Evolutionary conservation across 2,888 invertebrate species (phyloP), one percentile per base, ranked within the genome.

Genomic region (Pemphredon lugubris): DNA sequence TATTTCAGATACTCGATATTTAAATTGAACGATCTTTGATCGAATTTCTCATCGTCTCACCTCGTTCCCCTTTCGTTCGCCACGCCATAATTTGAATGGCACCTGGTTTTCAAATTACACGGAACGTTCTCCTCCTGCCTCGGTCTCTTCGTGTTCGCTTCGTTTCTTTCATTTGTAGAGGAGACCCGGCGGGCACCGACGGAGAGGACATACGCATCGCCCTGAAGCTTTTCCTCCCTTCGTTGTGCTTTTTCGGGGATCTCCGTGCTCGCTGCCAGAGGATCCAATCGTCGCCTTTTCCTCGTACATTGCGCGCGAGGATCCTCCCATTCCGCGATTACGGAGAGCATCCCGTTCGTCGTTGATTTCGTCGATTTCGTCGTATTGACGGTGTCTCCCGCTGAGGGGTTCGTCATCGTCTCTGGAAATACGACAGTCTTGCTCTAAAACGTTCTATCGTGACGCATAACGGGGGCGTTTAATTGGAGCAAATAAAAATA

Each of bases 371-470:
- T 77, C 75, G 66, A 71, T 18, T 82, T 82, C 58, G 82, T 84
- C 78, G 84, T 68, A 75, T 79, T 85, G 86, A 85, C 87, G 86
- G 86, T 87, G 86, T 83, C 84, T 85, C 84, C 81, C 84, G 82
- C 76, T 79, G 76, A 82, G 75, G 82, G 73, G 79, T 82, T 83
- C 82, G 81, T 81, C 79, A 74, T 86, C 72, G 77, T 86, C 76
- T 80, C 84, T 84, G 64, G 0, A 74, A 77, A 5, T n/a, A 13
- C 14, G 45, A 37, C 44, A 45, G n/a, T n/a, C n/a, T n/a, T n/a
- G n/a, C n/a, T n/a, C n/a, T n/a, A n/a, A n/a, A n/a, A n/a, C n/a
- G n/a, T n/a, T n/a, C n/a, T n/a, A n/a, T n/a, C n/a, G n/a, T n/a
- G n/a, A n/a, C n/a, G n/a, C n/a, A n/a, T n/a, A n/a, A n/a, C n/a